These are phyloP conservation scores for Agraylea sexmaculata DNA, from an alignment of 1,140 invertebrate species.

Conservation along the genomic window DNA sequence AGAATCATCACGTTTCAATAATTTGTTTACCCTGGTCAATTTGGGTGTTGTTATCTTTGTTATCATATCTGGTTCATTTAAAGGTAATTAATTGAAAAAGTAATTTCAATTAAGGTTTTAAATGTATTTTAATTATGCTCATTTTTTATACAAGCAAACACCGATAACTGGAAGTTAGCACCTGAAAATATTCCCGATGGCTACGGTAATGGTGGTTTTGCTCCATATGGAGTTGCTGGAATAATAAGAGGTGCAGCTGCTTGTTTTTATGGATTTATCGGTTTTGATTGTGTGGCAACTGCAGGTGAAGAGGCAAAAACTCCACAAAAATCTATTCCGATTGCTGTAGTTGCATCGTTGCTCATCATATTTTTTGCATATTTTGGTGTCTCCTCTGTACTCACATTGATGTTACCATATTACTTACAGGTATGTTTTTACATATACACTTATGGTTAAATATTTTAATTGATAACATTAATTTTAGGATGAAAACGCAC, in stretches of 20 bases:
- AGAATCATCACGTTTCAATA: slow-evolving; percentile 73
- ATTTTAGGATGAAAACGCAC: slow-evolving; percentile 48
- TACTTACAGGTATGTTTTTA: slow-evolving; percentile 51
- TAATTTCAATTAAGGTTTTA: background rate
- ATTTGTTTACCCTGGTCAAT: slow-evolving; percentile 74
- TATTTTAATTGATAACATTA: background rate
- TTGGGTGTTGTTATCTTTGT: slow-evolving; percentile 70
- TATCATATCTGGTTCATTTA: slow-evolving; percentile 67
- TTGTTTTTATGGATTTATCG: slow-evolving; percentile 87
- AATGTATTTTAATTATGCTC: background rate
- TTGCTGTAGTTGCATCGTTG: slow-evolving; percentile 75
- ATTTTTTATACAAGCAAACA: slow-evolving; percentile 32
- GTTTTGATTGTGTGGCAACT: slow-evolving; percentile 83
- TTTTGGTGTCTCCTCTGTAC: slow-evolving; percentile 72
- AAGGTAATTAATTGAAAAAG: slow-evolving; percentile 42
- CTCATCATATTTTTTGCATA: slow-evolving; percentile 76
- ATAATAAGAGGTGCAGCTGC: slow-evolving; percentile 73
- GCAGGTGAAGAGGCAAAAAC: slow-evolving; percentile 76
- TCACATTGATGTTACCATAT: slow-evolving; percentile 85
- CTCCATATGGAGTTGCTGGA: slow-evolving; percentile 68
- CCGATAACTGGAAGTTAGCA: slow-evolving; percentile 56
- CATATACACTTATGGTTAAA: background rate
- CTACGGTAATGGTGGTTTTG: slow-evolving; percentile 64
- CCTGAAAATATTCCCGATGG: slow-evolving; percentile 29
- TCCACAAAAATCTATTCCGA: slow-evolving; percentile 79